phyloP scores from a whole-genome alignment of 2,113 vertebrate species.

The Paradoxurus hermaphroditus region DNA sequence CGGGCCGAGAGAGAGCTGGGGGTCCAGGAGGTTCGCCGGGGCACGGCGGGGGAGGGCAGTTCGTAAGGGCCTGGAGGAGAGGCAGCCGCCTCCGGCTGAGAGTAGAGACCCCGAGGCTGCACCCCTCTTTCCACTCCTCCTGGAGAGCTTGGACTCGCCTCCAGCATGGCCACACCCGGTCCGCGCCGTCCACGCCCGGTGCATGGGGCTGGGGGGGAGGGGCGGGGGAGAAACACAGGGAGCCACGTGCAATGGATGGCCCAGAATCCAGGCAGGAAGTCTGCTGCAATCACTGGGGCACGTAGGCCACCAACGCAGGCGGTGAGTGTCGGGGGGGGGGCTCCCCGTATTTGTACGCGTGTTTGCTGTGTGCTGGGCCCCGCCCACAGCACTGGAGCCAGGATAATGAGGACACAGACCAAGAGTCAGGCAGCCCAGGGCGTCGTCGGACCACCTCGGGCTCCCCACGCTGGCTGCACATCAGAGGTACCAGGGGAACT shows the following conservation, averaged over 20 bases:
- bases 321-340: accelerated
- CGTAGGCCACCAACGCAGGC: accelerated
- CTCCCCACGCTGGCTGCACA: neutral
- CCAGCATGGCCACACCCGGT: neutral
- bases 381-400: neutral
- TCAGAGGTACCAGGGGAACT: neutral
- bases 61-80: neutral
- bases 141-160: neutral
- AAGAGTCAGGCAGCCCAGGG: neutral
- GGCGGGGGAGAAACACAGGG: neutral
- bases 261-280: neutral
- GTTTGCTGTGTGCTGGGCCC: neutral
- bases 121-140: neutral
- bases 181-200: neutral
- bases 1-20: neutral
- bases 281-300: neutral
- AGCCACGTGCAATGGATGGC: accelerated
- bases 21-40: neutral
- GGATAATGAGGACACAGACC: neutral
- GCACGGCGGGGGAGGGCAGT: neutral
- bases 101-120: neutral
- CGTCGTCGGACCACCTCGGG: neutral
- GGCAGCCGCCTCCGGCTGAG: neutral
- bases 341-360: neutral
- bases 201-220: neutral